A percentile compares a stretch with the other conserved stretches of the same genome.
phyloP scores from a whole-genome alignment of 2,888 invertebrate genomes.

The Polia nebulosa region DNA sequence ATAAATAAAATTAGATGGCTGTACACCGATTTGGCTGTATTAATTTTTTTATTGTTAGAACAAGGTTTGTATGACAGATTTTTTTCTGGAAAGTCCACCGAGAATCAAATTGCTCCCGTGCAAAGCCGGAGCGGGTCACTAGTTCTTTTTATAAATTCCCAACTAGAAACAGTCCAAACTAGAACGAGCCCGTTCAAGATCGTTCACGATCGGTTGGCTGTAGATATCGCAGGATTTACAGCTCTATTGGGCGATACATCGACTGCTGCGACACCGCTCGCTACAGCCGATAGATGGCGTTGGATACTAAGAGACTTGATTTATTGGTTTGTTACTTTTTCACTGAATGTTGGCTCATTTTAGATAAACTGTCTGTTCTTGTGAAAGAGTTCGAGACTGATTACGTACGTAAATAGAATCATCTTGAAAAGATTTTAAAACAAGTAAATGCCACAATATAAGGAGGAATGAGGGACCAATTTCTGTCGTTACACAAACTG shows the following conservation, averaged over 20 bases:
- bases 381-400: background rate
- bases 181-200: slow-evolving; percentile 57
- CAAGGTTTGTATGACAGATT: no score
- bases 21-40: no score
- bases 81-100: no score
- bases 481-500: no score
- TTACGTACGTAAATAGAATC: background rate
- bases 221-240: slow-evolving; percentile 78
- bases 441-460: background rate
- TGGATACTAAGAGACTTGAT: slow-evolving; percentile 46
- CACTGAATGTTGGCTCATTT: slow-evolving; percentile 9
- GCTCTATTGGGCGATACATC: slow-evolving; percentile 78
- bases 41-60: no score
- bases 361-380: background rate
- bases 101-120: no score
- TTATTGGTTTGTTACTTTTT: slow-evolving; percentile 44
- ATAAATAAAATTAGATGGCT: no score
- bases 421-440: no score
- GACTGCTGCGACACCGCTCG: slow-evolving; percentile 70
- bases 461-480: no score
- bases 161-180: slow-evolving; percentile 9
- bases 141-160: background rate
- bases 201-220: slow-evolving; percentile 72
- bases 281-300: slow-evolving; percentile 55
- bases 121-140: no score